Conservation (phyloP, 2,888 invertebrate genomes). For the Zygogramma bicolorata region DNA sequence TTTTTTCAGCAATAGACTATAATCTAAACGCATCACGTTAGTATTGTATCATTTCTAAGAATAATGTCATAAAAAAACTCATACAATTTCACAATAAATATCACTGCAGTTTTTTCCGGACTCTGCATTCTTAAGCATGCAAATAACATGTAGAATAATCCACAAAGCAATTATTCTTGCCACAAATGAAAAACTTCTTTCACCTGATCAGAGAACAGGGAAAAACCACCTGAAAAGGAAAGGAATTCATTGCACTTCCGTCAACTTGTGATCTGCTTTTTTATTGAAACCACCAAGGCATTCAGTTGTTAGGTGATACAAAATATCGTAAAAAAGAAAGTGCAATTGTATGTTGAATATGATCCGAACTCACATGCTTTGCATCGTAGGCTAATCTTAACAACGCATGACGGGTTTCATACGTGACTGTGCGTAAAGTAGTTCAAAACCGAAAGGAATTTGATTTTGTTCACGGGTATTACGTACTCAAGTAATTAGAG, state of each 20-base stretch:
- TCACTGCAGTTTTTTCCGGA: too few species aligned
- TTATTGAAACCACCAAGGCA: not conserved
- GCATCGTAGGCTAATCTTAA: not conserved
- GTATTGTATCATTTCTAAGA: too few species aligned
- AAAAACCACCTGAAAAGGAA: too few species aligned
- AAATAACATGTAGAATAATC: too few species aligned
- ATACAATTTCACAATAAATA: too few species aligned
- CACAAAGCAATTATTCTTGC: too few species aligned
- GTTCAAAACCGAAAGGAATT: constrained; percentile 9
- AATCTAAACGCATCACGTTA: too few species aligned
- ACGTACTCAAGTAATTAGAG: not conserved
- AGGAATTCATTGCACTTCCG: not conserved
- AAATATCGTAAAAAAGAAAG: not conserved
- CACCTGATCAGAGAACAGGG: too few species aligned
- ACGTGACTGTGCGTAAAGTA: constrained; percentile 8
- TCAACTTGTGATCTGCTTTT: not conserved
- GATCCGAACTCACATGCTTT: not conserved
- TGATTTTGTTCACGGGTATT: not conserved
- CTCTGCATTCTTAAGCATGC: too few species aligned
- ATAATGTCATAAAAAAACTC: too few species aligned
- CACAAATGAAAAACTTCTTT: too few species aligned
- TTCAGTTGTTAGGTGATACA: not conserved
- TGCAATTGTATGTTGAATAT: not conserved
- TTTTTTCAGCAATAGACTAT: too few species aligned
- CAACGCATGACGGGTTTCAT: not conserved